phyloP scores from a whole-genome alignment of 1,140 invertebrate species.

The Trichogramma pretiosum region DNA sequence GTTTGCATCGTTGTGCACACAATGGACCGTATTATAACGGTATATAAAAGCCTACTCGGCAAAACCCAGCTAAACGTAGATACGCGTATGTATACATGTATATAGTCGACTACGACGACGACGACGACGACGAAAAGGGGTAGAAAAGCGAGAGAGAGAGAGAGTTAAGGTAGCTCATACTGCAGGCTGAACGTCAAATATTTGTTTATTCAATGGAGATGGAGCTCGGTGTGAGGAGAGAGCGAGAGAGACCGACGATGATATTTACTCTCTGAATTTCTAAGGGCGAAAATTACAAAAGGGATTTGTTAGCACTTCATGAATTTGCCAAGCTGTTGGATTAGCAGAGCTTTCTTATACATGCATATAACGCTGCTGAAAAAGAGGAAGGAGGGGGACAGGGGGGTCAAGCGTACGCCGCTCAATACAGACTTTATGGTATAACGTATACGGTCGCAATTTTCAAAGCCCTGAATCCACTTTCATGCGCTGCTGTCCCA shows the following conservation, averaged over 20 bases:
- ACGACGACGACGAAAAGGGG: neutral
- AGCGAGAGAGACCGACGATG: too few species aligned
- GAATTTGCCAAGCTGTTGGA: neutral
- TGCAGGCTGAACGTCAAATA: constrained; percentile 1
- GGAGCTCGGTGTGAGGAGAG: too few species aligned
- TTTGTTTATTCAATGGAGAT: constrained; percentile 17
- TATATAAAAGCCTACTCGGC: too few species aligned
- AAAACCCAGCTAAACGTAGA: too few species aligned
- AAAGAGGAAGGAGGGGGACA: neutral
- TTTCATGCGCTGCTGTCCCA: too few species aligned
- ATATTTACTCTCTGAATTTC: constrained; percentile 13
- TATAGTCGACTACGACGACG: neutral
- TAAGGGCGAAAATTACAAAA: constrained; percentile 7
- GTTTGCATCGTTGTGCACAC: constrained; percentile 6
- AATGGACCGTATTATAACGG: constrained; percentile 10
- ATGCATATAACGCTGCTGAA: constrained; percentile 1
- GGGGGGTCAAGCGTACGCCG: neutral
- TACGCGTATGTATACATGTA: too few species aligned
- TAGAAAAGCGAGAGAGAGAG: neutral
- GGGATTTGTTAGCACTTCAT: neutral
- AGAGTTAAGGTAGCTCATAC: neutral
- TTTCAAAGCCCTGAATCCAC: too few species aligned
- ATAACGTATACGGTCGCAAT: too few species aligned
- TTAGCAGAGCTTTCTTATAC: neutral
- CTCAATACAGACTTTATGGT: constrained; percentile 11